Conservation (phyloP, 2,113 vertebrate species). For the Pedetes capensis region DNA sequence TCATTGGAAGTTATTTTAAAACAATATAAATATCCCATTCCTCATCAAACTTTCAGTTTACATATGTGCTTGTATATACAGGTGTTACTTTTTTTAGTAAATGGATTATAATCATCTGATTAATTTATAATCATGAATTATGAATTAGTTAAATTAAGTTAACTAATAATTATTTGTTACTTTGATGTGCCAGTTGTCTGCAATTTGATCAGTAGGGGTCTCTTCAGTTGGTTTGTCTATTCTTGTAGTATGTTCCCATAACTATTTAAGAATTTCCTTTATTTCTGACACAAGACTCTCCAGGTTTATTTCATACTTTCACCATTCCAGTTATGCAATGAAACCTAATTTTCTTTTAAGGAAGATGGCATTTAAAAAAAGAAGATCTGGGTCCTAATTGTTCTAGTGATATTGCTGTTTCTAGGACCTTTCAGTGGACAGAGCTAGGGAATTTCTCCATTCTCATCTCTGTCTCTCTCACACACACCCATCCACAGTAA, state of each 20-base stretch:
- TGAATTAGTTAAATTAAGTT: too few species aligned
- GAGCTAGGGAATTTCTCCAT: not conserved
- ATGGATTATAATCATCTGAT: not conserved
- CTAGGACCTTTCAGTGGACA: not conserved
- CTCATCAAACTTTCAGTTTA: not conserved
- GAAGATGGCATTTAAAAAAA: not conserved
- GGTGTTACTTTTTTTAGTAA: not conserved
- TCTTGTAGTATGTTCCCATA: not conserved
- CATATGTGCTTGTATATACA: not conserved
- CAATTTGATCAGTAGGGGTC: not conserved
- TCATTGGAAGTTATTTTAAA: not conserved
- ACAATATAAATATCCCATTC: not conserved
- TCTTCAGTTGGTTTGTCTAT: not conserved
- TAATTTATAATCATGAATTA: too few species aligned
- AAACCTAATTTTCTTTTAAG: not conserved
- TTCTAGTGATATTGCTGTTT: not conserved
- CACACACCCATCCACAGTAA: not conserved
- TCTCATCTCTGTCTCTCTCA: not conserved
- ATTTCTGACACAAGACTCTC: slow-evolving; percentile 18
- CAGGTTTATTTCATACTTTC: not conserved
- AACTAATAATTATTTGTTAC: not conserved
- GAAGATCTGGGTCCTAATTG: not conserved
- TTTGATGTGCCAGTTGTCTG: not conserved
- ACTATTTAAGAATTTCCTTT: not conserved
- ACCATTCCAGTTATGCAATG: not conserved